phyloP scores from a whole-genome alignment of 2,113 vertebrate genomes.

The Melanerpes formicivorus region DNA sequence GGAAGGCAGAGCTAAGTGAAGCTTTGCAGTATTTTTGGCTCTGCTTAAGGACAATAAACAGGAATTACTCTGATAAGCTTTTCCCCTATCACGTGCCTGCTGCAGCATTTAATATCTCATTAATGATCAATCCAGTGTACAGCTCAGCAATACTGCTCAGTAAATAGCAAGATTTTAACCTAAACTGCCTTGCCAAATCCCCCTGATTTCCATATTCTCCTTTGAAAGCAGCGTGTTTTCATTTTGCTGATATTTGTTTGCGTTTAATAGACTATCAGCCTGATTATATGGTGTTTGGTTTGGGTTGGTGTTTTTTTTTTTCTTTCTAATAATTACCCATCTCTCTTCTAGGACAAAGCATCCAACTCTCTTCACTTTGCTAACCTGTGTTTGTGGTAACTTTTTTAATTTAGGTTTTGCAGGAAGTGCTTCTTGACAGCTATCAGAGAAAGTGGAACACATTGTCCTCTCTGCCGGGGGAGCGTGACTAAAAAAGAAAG shows the following conservation, averaged over 20 bases:
- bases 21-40: background rate
- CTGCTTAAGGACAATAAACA: constrained; percentile 5
- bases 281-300: too few species aligned
- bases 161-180: background rate
- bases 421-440: constrained; percentile 84
- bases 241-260: background rate
- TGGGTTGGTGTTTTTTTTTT: too few species aligned
- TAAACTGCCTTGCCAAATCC: background rate
- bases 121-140: background rate
- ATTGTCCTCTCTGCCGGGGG: constrained; percentile 84
- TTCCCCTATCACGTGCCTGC: background rate
- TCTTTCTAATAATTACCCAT: background rate
- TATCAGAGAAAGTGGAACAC: constrained; percentile 80
- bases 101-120: constrained; percentile 6
- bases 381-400: constrained; percentile 59
- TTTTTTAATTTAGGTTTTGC: constrained; percentile 81
- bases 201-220: background rate
- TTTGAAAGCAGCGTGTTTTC: background rate
- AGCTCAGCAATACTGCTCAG: background rate
- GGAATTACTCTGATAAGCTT: constrained; percentile 24
- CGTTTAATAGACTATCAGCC: background rate
- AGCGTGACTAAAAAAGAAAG: constrained; percentile 77
- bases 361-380: background rate
- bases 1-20: background rate
- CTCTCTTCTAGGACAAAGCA: background rate